Conservation (phyloP, 1,140 invertebrate species). For the Drosophila sucinea region DNA sequence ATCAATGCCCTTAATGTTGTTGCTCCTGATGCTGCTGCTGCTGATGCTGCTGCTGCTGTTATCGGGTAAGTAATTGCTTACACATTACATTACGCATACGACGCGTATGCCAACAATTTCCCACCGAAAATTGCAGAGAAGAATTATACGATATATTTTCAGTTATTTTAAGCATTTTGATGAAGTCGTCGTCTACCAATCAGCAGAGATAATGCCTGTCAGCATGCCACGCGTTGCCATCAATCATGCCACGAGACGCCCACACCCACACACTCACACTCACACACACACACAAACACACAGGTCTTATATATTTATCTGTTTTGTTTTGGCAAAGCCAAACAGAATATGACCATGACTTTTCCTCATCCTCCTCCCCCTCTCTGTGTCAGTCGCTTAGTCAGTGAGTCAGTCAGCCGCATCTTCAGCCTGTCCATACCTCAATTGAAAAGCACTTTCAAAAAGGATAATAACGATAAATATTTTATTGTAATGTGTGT, state of each 20-base stretch:
- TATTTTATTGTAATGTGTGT: conserved; percentile 78
- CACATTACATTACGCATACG: conserved; percentile 52
- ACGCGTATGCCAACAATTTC: conserved; percentile 21
- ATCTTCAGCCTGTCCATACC: conserved; percentile 55
- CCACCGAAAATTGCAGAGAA: conserved; percentile 29
- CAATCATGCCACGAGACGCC: conserved; percentile 59
- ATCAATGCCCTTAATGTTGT: conserved; percentile 56
- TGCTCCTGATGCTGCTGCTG: conserved; percentile 5
- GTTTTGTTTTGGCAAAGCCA: conserved; percentile 15
- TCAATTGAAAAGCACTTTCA: conserved; percentile 78
- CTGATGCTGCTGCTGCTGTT: neutral
- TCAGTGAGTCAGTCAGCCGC: conserved; percentile 43
- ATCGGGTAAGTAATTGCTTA: conserved; percentile 46
- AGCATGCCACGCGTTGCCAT: conserved; percentile 53
- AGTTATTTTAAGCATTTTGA: conserved; percentile 49
- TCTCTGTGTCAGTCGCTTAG: conserved; percentile 20
- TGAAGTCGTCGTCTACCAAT: conserved; percentile 57
- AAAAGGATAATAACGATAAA: conserved; percentile 78
- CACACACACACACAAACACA: conserved; percentile 3
- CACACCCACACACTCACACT: conserved; percentile 3
- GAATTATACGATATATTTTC: conserved; percentile 42
- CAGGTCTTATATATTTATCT: conserved; percentile 11
- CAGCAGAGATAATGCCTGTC: conserved; percentile 55
- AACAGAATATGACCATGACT: conserved; percentile 43
- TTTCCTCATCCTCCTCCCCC: neutral